phyloP scores from a whole-genome alignment of 30 jellyfish, hydroid and myxozoan genomes.

The Aurelia sp. region DNA sequence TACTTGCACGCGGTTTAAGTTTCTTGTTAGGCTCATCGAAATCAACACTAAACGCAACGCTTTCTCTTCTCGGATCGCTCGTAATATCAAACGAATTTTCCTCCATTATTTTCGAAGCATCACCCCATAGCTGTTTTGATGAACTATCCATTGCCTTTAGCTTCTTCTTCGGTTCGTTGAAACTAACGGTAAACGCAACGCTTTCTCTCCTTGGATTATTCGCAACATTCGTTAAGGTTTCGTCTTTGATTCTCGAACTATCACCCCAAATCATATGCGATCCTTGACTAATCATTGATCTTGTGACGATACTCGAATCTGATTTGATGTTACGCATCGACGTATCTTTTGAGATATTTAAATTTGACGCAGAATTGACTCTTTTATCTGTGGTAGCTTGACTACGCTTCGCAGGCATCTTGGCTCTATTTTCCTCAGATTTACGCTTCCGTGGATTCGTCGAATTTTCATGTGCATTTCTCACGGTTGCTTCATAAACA shows the following conservation, averaged over 20 bases:
- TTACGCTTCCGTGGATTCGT: conserved; percentile 6
- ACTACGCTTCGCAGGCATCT: conserved; percentile 27
- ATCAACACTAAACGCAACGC: conserved; percentile 47
- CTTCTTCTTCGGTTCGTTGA: conserved; percentile 59
- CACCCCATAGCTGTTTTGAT: conserved; percentile 15
- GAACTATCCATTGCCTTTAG: conserved; percentile 30
- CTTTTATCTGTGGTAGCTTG: neutral
- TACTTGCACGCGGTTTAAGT: conserved; percentile 63
- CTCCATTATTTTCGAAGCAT: conserved; percentile 23
- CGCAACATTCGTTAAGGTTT: neutral
- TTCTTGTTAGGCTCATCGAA: conserved; percentile 60
- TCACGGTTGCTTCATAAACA: conserved; percentile 31
- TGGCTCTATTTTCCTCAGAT: neutral
- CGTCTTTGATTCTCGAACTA: conserved; percentile 38
- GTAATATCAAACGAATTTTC: conserved; percentile 10
- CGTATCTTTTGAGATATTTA: neutral
- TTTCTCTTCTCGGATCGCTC: conserved; percentile 62
- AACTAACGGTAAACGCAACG: conserved; percentile 45
- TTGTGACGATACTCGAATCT: conserved; percentile 47
- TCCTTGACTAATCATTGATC: conserved; percentile 54
- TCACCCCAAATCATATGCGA: conserved; percentile 70
- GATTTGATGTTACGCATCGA: conserved; percentile 47
- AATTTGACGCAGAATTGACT: too few relatives aligned
- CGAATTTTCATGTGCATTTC: conserved; percentile 3
- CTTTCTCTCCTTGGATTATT: conserved; percentile 67